Evolutionary conservation across 2,888 invertebrate genomes (phyloP), one percentile per base, ranked within the genome.

Genomic region (Exocentrus adspersus): DNA sequence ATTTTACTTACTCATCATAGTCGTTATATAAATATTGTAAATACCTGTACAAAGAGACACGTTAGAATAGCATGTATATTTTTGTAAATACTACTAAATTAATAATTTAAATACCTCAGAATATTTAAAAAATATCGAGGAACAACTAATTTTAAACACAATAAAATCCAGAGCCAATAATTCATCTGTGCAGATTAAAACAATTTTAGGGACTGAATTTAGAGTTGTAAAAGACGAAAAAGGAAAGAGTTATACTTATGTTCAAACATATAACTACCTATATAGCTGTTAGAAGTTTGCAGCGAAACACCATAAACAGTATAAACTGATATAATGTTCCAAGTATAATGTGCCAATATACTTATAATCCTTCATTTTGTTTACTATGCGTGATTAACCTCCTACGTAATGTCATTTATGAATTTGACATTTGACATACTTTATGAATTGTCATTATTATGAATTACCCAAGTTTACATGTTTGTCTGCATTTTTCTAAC

Each of bases 191-290:
- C 12, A 58, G 46, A 48, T 41, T 58, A 54, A 54, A 21, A n/a
- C 43, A 43, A 54, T 54, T 43, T 16, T 43, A 62, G 57, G 53
- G 62, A 56, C 58, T 60, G 58, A 54, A 16, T 50, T 45, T 24
- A 68, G 59, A 68, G 68, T 68, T 68, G 53, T 65, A 65, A 68
- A 67, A 68, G 63, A 63, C 61, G n/a, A n/a, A n/a, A n/a, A n/a
- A n/a, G n/a, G n/a, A n/a, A n/a, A n/a, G n/a, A n/a, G n/a, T n/a
- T n/a, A n/a, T n/a, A n/a, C n/a, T n/a, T n/a, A n/a, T n/a, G n/a
- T n/a, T n/a, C n/a, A n/a, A n/a, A n/a, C n/a, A n/a, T n/a, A n/a
- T n/a, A n/a, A n/a, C n/a, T n/a, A n/a, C n/a, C n/a, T n/a, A n/a
- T n/a, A n/a, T n/a, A n/a, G n/a, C n/a, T n/a, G n/a, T n/a, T n/a